Conservation (phyloP, 1,140 invertebrate genomes). For the Rhysida immarginata region DNA sequence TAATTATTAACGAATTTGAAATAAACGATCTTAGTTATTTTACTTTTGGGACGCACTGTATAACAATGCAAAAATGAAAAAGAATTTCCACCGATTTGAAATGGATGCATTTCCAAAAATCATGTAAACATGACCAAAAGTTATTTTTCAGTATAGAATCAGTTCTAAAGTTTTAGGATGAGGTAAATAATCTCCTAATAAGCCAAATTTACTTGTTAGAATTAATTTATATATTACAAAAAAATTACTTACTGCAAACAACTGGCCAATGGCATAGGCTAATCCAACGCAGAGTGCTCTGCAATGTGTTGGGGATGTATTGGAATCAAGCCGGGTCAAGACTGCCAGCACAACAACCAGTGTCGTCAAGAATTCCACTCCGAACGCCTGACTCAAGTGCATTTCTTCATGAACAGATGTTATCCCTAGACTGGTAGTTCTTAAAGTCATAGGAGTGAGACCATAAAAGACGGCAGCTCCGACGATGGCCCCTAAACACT, state of each 20-base stretch:
- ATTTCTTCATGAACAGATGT: constrained; percentile 16
- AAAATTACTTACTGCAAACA: constrained; percentile 42
- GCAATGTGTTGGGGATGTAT: constrained; percentile 61
- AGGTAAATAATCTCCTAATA: too few species aligned
- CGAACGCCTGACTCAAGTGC: constrained; percentile 20
- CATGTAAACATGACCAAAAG: too few species aligned
- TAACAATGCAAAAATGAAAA: too few species aligned
- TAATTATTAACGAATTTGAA: too few species aligned
- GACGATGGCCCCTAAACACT: constrained; percentile 26
- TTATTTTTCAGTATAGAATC: too few species aligned
- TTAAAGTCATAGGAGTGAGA: constrained; percentile 15
- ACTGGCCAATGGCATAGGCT: constrained; percentile 39
- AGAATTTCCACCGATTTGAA: too few species aligned
- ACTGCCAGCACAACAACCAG: constrained; percentile 19
- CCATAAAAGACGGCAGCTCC: constrained; percentile 25
- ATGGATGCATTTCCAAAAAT: too few species aligned
- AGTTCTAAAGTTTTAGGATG: too few species aligned
- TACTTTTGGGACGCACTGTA: too few species aligned
- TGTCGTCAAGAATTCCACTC: constrained; percentile 21
- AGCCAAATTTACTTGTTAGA: too few species aligned
- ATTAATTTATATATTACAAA: too few species aligned
- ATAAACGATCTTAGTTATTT: too few species aligned
- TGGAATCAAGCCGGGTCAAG: constrained; percentile 17
- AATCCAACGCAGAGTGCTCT: constrained; percentile 46
- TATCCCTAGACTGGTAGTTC: constrained; percentile 17